Evolutionary conservation across 2,113 vertebrate species (phyloP).

Genomic region (Upupa epops): DNA sequence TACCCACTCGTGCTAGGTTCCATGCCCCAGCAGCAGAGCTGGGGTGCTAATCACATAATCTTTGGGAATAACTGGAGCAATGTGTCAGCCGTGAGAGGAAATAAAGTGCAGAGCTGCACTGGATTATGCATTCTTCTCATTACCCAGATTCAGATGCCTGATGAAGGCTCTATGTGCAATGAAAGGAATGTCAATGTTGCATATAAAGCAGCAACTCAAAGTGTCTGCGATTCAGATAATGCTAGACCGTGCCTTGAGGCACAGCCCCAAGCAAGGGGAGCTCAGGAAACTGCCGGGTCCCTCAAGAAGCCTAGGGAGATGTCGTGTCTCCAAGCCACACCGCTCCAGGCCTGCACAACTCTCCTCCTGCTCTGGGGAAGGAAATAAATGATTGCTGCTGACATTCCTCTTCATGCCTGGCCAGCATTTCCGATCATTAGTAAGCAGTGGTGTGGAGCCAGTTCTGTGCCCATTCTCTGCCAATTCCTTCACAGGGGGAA

Average conservation of each 20-base stretch:
- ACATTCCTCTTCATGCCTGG: constrained; percentile 31
- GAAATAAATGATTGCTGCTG: constrained; percentile 33
- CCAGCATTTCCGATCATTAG: constrained; percentile 39
- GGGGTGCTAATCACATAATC: constrained; percentile 17
- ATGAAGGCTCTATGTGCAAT: background rate
- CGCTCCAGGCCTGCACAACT: background rate
- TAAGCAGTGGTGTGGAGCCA: constrained; percentile 35
- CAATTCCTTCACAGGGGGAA: constrained; percentile 8
- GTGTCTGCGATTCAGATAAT: background rate
- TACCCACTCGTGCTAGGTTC: background rate
- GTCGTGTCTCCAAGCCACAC: background rate
- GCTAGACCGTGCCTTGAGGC: background rate
- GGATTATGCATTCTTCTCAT: constrained; percentile 50
- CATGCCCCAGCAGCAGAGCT: background rate
- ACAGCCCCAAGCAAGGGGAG: background rate
- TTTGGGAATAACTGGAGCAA: constrained; percentile 27
- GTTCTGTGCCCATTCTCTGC: background rate
- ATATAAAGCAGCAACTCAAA: constrained; percentile 21
- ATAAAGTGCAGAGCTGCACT: background rate
- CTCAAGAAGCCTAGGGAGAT: background rate
- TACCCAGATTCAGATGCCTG: constrained; percentile 13
- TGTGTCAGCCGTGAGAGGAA: constrained; percentile 3
- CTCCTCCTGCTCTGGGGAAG: background rate
- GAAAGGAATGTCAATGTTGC: background rate
- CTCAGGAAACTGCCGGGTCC: background rate